Base-by-base conservation (phyloP, 2,797 vertebrate species). In the Sylvilagus floridanus region DNA sequence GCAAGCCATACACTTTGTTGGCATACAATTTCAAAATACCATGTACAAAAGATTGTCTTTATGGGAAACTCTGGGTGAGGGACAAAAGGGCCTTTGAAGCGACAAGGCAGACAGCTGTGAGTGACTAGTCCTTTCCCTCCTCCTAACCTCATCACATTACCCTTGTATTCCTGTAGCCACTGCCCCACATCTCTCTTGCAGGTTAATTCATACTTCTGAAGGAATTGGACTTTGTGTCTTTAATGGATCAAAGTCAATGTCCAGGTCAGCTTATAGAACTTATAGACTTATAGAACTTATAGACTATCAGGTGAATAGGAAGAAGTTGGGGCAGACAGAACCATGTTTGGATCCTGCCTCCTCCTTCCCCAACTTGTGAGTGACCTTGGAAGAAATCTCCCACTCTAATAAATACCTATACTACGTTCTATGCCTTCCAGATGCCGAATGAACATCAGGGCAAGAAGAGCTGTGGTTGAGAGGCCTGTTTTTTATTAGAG, bases 341-440 rank as follows among this genome's bases (percentile, higher is more conserved):
- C 14, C 17, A 72, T 2, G 28, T 90, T 76, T 83, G 83, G 79
- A 93, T 69, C 50, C 66, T 32, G 87, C 50, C 24, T 47, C 26
- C 47, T 62, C 42, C 28, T 19, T 90, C 76, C 28, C 22, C 30
- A 11, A 19, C 14, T 47, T 17, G 14, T 77, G 50, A 95, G 54
- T 30, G 88, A 89, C 4, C 6, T 17, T 60, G 32, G 60, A 72
- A 35, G 47, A 88, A 84, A 76, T 54, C 72, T 82, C 83, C 54
- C 10, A 50, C 16, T 24, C 63, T 77, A 26, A 54, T 71, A 84
- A 91, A 85, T 66, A 42, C 52, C 42, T 78, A 2, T 52, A n/a
- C 50, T 71, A 37, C 6, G 1, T 60, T 88, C 86, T 73, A 73
- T 86, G 68, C n/a, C 68, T 95, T 91, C 84, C 68, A 91, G 94